phyloP scores from a whole-genome alignment of 1,140 invertebrate species.

The Drosophila funebris region DNA sequence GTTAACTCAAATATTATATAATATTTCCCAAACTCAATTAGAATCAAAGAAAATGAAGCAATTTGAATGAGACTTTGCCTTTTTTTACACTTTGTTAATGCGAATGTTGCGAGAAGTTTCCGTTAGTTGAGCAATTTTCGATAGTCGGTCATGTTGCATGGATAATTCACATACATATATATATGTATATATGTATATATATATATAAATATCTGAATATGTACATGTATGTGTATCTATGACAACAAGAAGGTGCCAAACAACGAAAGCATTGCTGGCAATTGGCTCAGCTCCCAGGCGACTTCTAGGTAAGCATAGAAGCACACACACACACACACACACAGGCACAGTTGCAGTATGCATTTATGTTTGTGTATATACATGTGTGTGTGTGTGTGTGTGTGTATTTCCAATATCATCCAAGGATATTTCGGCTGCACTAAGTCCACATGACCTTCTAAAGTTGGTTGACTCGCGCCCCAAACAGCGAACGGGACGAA shows the following conservation, averaged over 20 bases:
- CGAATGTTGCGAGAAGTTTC: constrained; percentile 14
- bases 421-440: constrained; percentile 78
- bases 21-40: too few species aligned
- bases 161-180: neutral
- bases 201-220: neutral
- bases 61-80: neutral
- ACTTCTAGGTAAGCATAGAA: constrained; percentile 54
- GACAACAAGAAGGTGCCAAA: constrained; percentile 42
- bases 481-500: constrained; percentile 27
- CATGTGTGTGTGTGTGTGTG: constrained; percentile 32
- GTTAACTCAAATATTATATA: too few species aligned
- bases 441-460: constrained; percentile 80
- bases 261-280: constrained; percentile 19
- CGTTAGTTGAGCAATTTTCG: constrained; percentile 9
- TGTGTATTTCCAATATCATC: constrained; percentile 73
- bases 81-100: neutral
- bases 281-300: constrained; percentile 48
- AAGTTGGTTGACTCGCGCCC: constrained; percentile 78
- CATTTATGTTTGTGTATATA: neutral
- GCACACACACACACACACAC: constrained; percentile 30
- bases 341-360: too few species aligned
- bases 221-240: constrained; percentile 24
- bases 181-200: neutral
- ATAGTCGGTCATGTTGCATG: constrained; percentile 10
- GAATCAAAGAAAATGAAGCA: neutral